These are phyloP conservation scores for Asobara japonica DNA, from an alignment of 1,140 invertebrate species.

Conservation along the genomic window DNA sequence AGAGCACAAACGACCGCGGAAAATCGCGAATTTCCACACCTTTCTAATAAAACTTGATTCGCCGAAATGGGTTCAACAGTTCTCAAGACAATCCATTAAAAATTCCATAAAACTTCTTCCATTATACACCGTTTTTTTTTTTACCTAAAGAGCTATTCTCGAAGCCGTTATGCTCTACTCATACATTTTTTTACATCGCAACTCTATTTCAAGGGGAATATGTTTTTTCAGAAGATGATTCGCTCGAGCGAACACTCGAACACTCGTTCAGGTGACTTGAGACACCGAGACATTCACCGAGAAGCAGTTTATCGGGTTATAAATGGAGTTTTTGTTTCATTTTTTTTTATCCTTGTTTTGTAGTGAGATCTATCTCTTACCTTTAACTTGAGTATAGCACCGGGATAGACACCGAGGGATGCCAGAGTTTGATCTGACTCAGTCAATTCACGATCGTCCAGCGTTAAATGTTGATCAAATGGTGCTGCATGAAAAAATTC, in stretches of 20 bases:
- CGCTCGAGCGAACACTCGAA: slow-evolving; percentile 13
- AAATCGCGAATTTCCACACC: neutral
- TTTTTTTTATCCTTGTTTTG: neutral
- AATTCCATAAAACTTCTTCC: neutral
- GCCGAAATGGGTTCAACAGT: neutral
- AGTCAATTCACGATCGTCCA: slow-evolving; percentile 58
- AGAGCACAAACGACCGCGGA: neutral
- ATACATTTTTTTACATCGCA: neutral
- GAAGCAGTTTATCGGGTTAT: slow-evolving; percentile 12
- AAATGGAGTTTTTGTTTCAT: neutral
- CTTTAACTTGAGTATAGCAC: slow-evolving; percentile 58
- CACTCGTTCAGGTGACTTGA: slow-evolving; percentile 5
- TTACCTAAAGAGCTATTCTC: neutral
- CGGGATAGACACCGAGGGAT: slow-evolving; percentile 58
- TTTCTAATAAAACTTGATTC: neutral
- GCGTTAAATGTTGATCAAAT: slow-evolving; percentile 59
- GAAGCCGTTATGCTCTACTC: neutral
- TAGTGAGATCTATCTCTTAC: slow-evolving; percentile 49
- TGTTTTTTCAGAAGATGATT: neutral
- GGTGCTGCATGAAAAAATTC: slow-evolving; percentile 58
- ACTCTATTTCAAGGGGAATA: neutral
- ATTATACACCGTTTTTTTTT: slow-evolving; percentile 11
- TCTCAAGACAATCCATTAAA: neutral
- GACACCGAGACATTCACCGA: slow-evolving; percentile 14
- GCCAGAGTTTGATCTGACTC: slow-evolving; percentile 57